Conservation (phyloP, 2,113 vertebrate genomes). For the Sterrhoptilus dennistouni region DNA sequence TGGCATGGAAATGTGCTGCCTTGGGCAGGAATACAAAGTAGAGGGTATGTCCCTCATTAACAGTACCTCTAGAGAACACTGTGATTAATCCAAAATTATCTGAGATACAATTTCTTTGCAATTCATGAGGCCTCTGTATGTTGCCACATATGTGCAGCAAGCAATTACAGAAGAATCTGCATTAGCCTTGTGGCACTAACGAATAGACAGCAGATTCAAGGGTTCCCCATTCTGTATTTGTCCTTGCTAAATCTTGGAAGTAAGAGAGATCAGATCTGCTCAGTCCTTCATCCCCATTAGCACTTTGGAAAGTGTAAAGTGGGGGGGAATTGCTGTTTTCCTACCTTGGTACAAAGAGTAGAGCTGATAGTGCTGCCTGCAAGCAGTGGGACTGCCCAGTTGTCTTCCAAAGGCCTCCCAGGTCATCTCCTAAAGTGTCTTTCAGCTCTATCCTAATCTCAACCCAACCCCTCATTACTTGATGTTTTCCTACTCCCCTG, state of each 20-base stretch:
- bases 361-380: not conserved
- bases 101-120: constrained; percentile 16
- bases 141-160: not conserved
- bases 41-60: not conserved
- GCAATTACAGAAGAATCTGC: not conserved
- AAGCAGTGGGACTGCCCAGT: not conserved
- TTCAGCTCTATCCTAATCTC: not conserved
- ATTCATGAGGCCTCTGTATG: not conserved
- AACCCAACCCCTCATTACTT: not conserved
- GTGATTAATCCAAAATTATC: not conserved
- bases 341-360: not conserved
- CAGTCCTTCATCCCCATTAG: not conserved
- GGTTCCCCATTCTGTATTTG: not conserved
- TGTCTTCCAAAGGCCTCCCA: not conserved
- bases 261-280: not conserved
- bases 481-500: not conserved
- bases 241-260: not conserved
- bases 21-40: constrained; percentile 31
- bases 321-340: not conserved
- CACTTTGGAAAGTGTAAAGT: not conserved
- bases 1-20: constrained; percentile 31
- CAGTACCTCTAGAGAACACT: not conserved
- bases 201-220: not conserved
- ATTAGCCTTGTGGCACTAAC: not conserved
- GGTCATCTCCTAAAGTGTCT: not conserved